Conservation (phyloP, 2,797 vertebrate species). For the Avahi laniger region DNA sequence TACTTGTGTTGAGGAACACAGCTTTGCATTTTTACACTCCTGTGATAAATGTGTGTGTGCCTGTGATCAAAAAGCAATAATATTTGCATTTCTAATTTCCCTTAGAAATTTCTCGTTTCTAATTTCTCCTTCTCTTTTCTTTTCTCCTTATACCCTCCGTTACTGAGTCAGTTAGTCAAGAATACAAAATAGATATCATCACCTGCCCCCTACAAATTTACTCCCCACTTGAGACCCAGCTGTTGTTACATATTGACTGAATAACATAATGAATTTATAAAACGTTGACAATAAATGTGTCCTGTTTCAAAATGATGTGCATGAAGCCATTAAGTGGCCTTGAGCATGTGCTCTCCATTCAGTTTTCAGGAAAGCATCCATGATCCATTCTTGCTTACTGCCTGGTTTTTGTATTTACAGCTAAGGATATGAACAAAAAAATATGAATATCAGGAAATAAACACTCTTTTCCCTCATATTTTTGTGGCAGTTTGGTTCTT, state of each 20-base stretch:
- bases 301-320: background rate
- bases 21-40: background rate
- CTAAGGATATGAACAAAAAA: background rate
- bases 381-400: background rate
- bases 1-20: background rate
- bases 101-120: background rate
- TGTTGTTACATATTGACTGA: background rate
- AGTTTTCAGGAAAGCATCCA: background rate
- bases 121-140: background rate
- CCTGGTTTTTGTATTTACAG: background rate
- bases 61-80: background rate
- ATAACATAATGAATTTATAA: background rate
- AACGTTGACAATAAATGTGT: background rate
- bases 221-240: background rate
- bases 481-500: slow-evolving; percentile 19
- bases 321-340: background rate
- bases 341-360: background rate
- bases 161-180: background rate
- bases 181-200: background rate
- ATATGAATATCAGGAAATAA: slow-evolving; percentile 14
- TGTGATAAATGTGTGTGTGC: background rate
- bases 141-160: accelerated
- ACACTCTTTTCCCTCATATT: background rate
- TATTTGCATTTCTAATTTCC: background rate
- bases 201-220: background rate